Conservation (phyloP, 1,140 invertebrate species). For the Helicoverpa armigera region DNA sequence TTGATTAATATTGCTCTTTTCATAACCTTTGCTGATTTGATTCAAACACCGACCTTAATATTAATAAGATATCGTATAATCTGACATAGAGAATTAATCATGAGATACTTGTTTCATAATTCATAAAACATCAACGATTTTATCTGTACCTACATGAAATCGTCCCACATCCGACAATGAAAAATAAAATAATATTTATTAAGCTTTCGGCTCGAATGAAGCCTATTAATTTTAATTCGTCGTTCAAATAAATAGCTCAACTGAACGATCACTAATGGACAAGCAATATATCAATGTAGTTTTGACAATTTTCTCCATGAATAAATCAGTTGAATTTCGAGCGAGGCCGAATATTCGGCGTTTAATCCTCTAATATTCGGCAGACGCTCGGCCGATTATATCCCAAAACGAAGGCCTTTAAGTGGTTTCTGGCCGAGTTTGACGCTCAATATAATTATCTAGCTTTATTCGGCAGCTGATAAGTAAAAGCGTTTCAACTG, state of each 20-base stretch:
- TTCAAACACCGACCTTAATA: no score
- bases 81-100: no score
- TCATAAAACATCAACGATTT: not conserved
- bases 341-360: constrained; percentile 21
- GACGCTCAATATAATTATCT: constrained; percentile 22
- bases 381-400: constrained; percentile 7
- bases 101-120: not conserved
- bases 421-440: constrained; percentile 13
- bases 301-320: constrained; percentile 47
- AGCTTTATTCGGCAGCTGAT: constrained; percentile 34
- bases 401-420: constrained; percentile 8
- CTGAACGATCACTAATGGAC: constrained; percentile 36
- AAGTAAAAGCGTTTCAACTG: not conserved
- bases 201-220: constrained; percentile 7
- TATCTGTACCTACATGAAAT: not conserved
- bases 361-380: constrained; percentile 39
- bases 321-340: constrained; percentile 27
- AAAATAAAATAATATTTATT: constrained; percentile 17
- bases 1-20: no score
- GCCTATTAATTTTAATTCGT: constrained; percentile 30
- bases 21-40: no score
- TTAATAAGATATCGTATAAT: no score
- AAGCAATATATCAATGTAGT: constrained; percentile 38
- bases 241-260: constrained; percentile 33
- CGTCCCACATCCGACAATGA: not conserved